Evolutionary conservation across 2,797 vertebrate genomes (phyloP), one percentile per base, ranked within the genome.

Genomic region (Zalophus californianus): DNA sequence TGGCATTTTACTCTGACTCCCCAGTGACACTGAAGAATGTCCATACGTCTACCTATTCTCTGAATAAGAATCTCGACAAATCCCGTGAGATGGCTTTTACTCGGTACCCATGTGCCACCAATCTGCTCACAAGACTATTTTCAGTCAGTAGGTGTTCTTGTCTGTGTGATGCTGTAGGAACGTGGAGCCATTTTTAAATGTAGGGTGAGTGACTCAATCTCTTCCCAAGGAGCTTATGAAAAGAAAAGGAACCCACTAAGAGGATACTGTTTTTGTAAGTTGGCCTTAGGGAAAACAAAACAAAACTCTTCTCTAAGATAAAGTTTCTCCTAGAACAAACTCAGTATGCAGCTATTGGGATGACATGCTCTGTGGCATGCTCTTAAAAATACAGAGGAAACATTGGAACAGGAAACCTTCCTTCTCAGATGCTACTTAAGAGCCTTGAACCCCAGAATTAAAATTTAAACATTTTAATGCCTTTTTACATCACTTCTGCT

Each of bases 341-440:
- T 90, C 58, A 56, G 6, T 25, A 32, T 10, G 3, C 41, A 70
- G 62, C 23, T 58, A n/a, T 18, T 64, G 12, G 11, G 80, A 80
- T 25, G 72, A 84, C 29, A 62, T 48, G 52, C 18, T 68, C 35
- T 41, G 32, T 20, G 50, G 21, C 72, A 66, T 91, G 80, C 48
- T 25, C 66, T 95, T 93, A 62, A 70, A 96, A 78, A 75, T 54
- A 58, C 15, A 58, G 8, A 84, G 9, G 13, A 95, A 86, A 90
- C 14, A 77, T 3, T 75, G 48, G 62, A 80, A 54, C 5, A n/a
- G 92, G 78, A 95, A 70, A 7, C 12, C 54, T 78, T 91, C 56
- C 35, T 91, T 91, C 68, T 32, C 27, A 73, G 27, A 83, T 88
- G 50, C 41, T 29, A 18, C 78, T 27, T 86, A 41, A 88, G 78